Conservation (phyloP, 2,113 vertebrate genomes). For the Elgaria multicarinata region DNA sequence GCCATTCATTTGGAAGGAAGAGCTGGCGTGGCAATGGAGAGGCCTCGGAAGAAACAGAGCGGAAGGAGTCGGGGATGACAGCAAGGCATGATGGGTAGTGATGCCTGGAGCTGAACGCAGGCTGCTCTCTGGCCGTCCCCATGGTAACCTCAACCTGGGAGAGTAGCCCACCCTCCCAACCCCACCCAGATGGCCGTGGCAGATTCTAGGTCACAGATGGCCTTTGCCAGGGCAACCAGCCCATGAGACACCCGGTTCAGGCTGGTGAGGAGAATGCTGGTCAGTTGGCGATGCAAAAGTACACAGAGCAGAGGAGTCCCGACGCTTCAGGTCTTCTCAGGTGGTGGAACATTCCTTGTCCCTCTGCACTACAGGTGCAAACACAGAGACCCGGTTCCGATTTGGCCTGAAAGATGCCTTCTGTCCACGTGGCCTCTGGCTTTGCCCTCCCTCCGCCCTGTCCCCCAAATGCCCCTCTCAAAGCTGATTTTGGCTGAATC, state of each 20-base stretch:
- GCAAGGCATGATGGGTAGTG: slow-evolving; percentile 33
- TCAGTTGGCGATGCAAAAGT: rapidly evolving
- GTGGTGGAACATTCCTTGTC: not conserved
- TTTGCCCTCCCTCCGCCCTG: not conserved
- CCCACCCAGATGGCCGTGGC: rapidly evolving
- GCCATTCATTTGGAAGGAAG: not conserved
- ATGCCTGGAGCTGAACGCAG: slow-evolving; percentile 53
- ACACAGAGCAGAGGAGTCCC: rapidly evolving
- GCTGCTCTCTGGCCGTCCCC: slow-evolving; percentile 45
- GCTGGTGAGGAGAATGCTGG: not conserved
- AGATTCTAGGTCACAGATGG: not conserved
- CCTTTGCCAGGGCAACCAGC: not conserved
- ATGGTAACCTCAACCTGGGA: slow-evolving; percentile 49
- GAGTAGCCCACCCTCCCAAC: not conserved
- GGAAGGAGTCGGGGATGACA: slow-evolving; percentile 54
- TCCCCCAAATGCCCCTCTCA: slow-evolving; percentile 45
- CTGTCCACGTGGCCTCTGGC: rapidly evolving
- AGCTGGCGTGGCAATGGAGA: not conserved
- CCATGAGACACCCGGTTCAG: rapidly evolving
- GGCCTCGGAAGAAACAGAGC: slow-evolving; percentile 49
- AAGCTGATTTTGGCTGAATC: slow-evolving; percentile 65
- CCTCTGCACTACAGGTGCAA: not conserved
- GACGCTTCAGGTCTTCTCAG: not conserved
- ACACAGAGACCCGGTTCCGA: not conserved
- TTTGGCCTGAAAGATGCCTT: not conserved